phyloP scores from a whole-genome alignment of 2,888 invertebrate species.

The Drosophila borborema region DNA sequence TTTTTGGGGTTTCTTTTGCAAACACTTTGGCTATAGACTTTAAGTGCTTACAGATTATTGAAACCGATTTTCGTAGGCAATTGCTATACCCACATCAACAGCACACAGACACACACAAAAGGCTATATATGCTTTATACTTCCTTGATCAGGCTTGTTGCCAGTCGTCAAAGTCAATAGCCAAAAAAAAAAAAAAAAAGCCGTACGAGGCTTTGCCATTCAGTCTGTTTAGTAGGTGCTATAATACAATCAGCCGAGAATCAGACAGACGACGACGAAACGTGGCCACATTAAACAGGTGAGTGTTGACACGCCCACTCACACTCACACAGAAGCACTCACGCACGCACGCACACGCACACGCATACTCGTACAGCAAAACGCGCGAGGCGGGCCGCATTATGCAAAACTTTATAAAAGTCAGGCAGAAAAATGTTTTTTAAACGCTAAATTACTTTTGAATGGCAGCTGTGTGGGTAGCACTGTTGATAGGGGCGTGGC shows the following conservation, averaged over 20 bases:
- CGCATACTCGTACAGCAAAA: constrained; percentile 24
- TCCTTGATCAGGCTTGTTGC: constrained; percentile 31
- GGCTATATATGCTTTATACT: constrained; percentile 1
- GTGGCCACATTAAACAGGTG: constrained; percentile 71
- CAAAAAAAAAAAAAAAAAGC: constrained; percentile 27
- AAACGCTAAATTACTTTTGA: constrained; percentile 81
- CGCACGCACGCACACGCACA: constrained; percentile 10
- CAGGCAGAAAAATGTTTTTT: constrained; percentile 80
- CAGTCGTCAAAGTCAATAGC: constrained; percentile 69
- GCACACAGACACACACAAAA: constrained; percentile 10
- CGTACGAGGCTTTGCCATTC: constrained; percentile 37
- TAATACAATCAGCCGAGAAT: constrained; percentile 72
- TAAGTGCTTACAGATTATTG: constrained; percentile 46
- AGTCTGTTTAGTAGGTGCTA: constrained; percentile 57
- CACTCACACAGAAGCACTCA: constrained; percentile 1
- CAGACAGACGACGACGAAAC: constrained; percentile 73
- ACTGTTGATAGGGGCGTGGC: constrained; percentile 49
- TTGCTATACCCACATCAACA: constrained; percentile 12
- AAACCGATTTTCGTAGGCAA: constrained; percentile 46
- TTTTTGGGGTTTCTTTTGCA: not conserved
- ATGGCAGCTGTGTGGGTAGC: constrained; percentile 58
- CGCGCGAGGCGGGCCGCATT: constrained; percentile 55
- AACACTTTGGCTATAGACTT: constrained; percentile 25
- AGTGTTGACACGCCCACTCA: constrained; percentile 56
- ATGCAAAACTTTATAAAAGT: constrained; percentile 75